These are phyloP conservation scores for Eulemur mongoz DNA, from an alignment of 2,797 vertebrate genomes.

Conservation along the genomic window DNA sequence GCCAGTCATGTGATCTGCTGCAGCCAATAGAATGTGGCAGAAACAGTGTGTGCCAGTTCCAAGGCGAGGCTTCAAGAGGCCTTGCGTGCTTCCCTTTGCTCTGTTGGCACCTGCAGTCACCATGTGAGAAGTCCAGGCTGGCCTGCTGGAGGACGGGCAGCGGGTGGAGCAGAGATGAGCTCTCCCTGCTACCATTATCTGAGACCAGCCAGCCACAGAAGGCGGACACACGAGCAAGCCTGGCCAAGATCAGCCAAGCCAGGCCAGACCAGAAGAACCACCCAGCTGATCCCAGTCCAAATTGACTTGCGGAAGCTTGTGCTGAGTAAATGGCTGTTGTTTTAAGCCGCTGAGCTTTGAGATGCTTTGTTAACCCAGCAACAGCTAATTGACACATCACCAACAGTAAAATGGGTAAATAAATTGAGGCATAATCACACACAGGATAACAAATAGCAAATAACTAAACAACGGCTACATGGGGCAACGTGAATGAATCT, in stretches of 20 bases:
- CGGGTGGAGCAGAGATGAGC: background rate
- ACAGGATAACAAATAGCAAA: background rate
- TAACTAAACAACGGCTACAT: fast-evolving
- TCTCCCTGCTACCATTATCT: background rate
- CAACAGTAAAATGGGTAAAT: background rate
- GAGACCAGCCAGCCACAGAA: background rate
- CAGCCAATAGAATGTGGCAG: background rate
- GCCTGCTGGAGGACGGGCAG: background rate
- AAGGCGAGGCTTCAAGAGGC: background rate
- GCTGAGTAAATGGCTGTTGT: background rate
- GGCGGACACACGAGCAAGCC: fast-evolving
- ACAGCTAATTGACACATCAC: background rate
- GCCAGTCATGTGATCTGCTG: background rate
- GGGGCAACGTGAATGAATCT: no score
- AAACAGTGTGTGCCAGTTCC: background rate
- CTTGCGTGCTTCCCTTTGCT: background rate
- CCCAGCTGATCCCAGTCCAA: background rate
- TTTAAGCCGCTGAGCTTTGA: background rate
- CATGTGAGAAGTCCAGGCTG: background rate
- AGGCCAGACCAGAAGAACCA: background rate
- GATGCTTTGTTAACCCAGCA: background rate
- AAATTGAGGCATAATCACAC: background rate
- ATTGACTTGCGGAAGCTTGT: background rate
- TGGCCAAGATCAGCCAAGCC: background rate
- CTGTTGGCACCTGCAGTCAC: background rate